Evolutionary conservation across 1,140 invertebrate genomes (phyloP).

Genomic region (Cydia pomonella): DNA sequence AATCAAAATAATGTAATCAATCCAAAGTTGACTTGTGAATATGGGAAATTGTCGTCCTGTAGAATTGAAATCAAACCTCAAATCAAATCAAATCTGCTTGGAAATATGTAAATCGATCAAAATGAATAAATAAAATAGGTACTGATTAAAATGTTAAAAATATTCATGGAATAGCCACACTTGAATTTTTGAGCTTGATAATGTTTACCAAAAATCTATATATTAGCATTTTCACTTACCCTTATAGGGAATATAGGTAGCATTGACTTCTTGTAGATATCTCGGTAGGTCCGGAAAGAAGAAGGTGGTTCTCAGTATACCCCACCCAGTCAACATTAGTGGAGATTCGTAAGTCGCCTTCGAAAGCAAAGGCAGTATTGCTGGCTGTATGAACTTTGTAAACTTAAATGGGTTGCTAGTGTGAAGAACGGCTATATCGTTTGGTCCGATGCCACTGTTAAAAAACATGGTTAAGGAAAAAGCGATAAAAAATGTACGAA

Average conservation of each 20-base stretch:
- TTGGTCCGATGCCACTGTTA: slow-evolving; percentile 70
- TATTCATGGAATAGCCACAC: no score
- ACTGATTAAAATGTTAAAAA: no score
- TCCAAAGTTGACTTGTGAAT: no score
- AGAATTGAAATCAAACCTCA: no score
- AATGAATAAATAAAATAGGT: background rate
- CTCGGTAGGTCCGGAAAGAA: slow-evolving; percentile 66
- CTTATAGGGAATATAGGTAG: slow-evolving; percentile 65
- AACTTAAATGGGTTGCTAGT: slow-evolving; percentile 80
- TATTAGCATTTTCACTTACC: slow-evolving; percentile 47
- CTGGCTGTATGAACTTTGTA: slow-evolving; percentile 79
- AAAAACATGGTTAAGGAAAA: slow-evolving; percentile 36
- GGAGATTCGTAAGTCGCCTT: slow-evolving; percentile 43
- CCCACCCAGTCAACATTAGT: slow-evolving; percentile 72
- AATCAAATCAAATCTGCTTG: no score
- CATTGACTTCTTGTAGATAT: slow-evolving; percentile 72
- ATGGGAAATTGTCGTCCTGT: no score
- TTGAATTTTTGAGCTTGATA: no score
- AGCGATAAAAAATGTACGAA: background rate
- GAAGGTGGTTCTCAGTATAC: slow-evolving; percentile 57
- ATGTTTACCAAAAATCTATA: no score
- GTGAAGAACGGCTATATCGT: slow-evolving; percentile 85
- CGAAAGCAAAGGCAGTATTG: slow-evolving; percentile 68
- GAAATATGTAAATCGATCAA: no score
- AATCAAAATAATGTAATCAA: no score